Conservation (phyloP, 1,140 invertebrate species). For the Cotesia typhae region DNA sequence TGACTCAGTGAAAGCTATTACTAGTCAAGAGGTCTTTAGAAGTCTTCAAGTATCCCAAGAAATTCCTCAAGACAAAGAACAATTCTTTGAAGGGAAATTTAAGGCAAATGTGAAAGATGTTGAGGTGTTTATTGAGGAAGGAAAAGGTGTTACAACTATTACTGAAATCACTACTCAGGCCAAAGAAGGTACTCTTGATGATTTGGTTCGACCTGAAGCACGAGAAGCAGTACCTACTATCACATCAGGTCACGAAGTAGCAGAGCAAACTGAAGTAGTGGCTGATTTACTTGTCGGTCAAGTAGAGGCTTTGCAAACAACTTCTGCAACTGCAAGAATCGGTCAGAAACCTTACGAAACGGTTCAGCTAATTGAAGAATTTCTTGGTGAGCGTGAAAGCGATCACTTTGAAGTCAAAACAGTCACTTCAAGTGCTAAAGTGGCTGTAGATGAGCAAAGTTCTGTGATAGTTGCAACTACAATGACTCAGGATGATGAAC, state of each 20-base stretch:
- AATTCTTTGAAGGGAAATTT: slow-evolving; percentile 51
- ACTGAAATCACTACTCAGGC: slow-evolving; percentile 56
- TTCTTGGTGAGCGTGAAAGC: slow-evolving; percentile 46
- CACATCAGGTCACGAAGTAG: slow-evolving; percentile 46
- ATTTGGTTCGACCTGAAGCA: slow-evolving; percentile 41
- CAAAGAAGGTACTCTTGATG: slow-evolving; percentile 53
- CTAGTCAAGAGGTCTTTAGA: slow-evolving; percentile 46
- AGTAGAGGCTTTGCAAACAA: slow-evolving; percentile 40
- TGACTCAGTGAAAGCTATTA: slow-evolving; percentile 44
- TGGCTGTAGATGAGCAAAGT: slow-evolving; percentile 54
- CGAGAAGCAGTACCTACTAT: slow-evolving; percentile 44
- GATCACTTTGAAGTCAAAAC: slow-evolving; percentile 40
- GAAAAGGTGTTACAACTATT: slow-evolving; percentile 54
- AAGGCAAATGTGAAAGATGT: slow-evolving; percentile 50
- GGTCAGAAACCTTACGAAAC: slow-evolving; percentile 50
- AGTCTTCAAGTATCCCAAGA: slow-evolving; percentile 59
- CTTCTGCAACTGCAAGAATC: slow-evolving; percentile 40
- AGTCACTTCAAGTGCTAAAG: slow-evolving; percentile 43
- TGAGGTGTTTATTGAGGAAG: slow-evolving; percentile 55
- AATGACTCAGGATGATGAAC: slow-evolving; percentile 44
- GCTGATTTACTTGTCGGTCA: slow-evolving; percentile 40
- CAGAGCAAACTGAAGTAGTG: slow-evolving; percentile 46
- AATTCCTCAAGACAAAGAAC: slow-evolving; percentile 61
- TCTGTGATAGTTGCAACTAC: slow-evolving; percentile 51
- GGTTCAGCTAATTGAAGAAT: slow-evolving; percentile 45